A percentile compares a stretch with the other conserved stretches of the same genome.
Evolutionary conservation across 2,113 vertebrate species (phyloP).

Genomic region (Marmota flaviventris): DNA sequence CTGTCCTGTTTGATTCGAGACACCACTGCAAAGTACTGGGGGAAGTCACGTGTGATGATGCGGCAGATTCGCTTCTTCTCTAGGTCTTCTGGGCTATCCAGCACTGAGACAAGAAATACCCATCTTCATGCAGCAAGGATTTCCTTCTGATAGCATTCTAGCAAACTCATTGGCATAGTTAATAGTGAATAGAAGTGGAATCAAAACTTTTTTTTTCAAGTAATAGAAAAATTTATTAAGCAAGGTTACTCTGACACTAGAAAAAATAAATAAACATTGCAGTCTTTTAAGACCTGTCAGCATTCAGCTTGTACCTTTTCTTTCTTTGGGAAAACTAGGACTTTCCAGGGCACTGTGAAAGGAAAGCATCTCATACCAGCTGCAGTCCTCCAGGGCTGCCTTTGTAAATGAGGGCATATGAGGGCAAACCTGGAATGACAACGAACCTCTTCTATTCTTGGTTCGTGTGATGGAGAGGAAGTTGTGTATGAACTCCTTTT

Average conservation of each 20-base stretch:
- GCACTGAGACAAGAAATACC: constrained; percentile 87
- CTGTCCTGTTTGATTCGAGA: constrained; percentile 98
- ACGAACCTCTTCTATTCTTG: neutral
- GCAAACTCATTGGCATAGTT: neutral
- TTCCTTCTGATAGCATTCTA: neutral
- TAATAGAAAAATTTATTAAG: neutral
- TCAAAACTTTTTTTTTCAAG: neutral
- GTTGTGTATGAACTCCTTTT: neutral
- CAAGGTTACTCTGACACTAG: neutral
- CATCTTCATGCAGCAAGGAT: constrained; percentile 28
- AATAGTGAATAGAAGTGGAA: neutral
- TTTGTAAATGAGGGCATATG: neutral
- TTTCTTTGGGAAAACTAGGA: neutral
- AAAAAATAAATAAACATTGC: neutral
- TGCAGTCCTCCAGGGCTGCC: fast-evolving
- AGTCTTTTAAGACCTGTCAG: neutral
- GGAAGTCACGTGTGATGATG: constrained; percentile 98
- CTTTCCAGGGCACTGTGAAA: neutral
- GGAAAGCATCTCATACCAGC: neutral
- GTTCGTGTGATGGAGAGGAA: neutral
- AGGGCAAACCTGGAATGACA: neutral
- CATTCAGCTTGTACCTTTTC: neutral
- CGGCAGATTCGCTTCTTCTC: constrained; percentile 97
- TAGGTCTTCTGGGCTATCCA: constrained; percentile 95
- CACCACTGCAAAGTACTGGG: constrained; percentile 98